These are phyloP conservation scores for Hybos culiciformis DNA, from an alignment of 2,888 invertebrate species.

Conservation along the genomic window DNA sequence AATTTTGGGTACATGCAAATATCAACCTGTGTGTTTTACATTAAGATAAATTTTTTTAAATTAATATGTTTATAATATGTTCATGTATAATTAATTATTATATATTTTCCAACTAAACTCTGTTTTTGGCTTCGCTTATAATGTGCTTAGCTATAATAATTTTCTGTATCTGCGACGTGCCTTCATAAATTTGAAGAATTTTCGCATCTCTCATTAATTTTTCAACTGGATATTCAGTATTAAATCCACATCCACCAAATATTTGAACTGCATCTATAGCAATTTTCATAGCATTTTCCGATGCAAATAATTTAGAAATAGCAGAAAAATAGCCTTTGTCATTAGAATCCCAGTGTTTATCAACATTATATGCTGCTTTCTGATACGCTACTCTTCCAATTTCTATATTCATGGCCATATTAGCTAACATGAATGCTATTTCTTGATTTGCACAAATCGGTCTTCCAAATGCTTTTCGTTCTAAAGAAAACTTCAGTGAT, in stretches of 20 bases:
- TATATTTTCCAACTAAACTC: no score
- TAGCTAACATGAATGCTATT: slow-evolving; percentile 78
- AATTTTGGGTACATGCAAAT: no score
- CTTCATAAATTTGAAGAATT: slow-evolving; percentile 91
- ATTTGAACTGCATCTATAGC: slow-evolving; percentile 84
- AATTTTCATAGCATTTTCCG: slow-evolving; percentile 76
- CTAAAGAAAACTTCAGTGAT: slow-evolving; percentile 71
- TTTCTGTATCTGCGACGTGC: slow-evolving; percentile 85
- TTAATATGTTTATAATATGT: no score
- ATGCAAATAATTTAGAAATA: slow-evolving; percentile 76
- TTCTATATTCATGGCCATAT: slow-evolving; percentile 77
- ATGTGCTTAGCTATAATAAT: slow-evolving; percentile 71
- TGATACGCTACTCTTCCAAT: slow-evolving; percentile 67
- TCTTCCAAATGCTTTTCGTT: slow-evolving; percentile 79
- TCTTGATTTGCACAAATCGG: slow-evolving; percentile 65
- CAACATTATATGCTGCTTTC: slow-evolving; percentile 72
- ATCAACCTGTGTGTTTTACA: no score
- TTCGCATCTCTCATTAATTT: slow-evolving; percentile 94
- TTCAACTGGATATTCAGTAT: slow-evolving; percentile 87
- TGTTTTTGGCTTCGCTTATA: no score
- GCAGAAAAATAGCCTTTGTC: slow-evolving; percentile 75
- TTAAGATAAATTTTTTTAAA: no score
- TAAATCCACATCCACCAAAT: slow-evolving; percentile 88
- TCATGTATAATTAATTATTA: no score
- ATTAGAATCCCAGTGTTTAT: no score